Conservation (phyloP, 2,888 invertebrate genomes). For the Tridacna gigas region DNA sequence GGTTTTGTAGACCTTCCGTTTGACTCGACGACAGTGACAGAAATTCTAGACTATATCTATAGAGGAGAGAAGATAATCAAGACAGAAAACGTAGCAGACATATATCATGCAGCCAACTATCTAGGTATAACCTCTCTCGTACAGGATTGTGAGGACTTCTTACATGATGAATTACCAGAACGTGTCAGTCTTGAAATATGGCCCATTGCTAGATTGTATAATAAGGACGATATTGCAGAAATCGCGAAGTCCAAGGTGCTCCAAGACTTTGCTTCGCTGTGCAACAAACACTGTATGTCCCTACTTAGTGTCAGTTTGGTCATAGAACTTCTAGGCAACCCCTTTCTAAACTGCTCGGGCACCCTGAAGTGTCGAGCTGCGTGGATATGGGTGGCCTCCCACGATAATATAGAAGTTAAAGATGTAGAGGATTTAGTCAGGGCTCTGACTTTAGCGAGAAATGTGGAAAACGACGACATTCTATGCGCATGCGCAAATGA, state of each 20-base stretch:
- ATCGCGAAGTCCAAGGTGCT: slow-evolving; percentile 46
- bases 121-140: slow-evolving; percentile 42
- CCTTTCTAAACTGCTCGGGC: slow-evolving; percentile 47
- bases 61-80: slow-evolving; percentile 37
- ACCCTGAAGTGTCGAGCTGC: slow-evolving; percentile 45
- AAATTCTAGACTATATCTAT: slow-evolving; percentile 47
- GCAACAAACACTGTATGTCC: slow-evolving; percentile 35
- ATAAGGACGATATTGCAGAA: slow-evolving; percentile 39
- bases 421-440: slow-evolving; percentile 5
- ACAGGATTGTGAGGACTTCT: slow-evolving; percentile 46
- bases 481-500: slow-evolving; percentile 24
- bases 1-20: slow-evolving; percentile 29
- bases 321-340: slow-evolving; percentile 35
- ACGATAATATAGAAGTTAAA: slow-evolving; percentile 9
- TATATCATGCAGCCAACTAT: slow-evolving; percentile 48
- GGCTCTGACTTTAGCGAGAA: slow-evolving; percentile 31
- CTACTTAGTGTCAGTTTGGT: slow-evolving; percentile 11
- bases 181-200: slow-evolving; percentile 51
- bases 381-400: slow-evolving; percentile 47
- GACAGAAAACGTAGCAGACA: neutral
- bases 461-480: slow-evolving; percentile 48
- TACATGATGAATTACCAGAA: slow-evolving; percentile 10
- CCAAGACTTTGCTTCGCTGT: slow-evolving; percentile 43
- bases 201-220: slow-evolving; percentile 43
- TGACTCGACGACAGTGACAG: slow-evolving; percentile 27